Percentiles rank a stretch among this genome's conserved stretches.
Conservation (phyloP, 2,888 invertebrate species). For the Sesamia inferens region DNA sequence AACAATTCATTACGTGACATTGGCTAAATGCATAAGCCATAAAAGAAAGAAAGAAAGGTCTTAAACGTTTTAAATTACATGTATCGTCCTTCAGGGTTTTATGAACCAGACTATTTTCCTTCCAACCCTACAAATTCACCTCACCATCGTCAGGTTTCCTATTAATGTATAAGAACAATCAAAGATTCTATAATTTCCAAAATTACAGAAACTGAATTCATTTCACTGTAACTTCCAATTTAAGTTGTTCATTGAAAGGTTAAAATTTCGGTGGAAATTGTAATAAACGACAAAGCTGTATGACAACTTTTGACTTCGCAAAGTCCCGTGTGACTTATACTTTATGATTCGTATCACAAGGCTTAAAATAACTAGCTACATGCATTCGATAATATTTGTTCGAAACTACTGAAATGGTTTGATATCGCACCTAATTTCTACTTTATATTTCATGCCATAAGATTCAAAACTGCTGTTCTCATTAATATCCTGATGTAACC, state of each 20-base stretch:
- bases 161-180: conserved; percentile 10
- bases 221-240: conserved; percentile 1
- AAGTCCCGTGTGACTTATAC: conserved; percentile 11
- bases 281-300: neutral
- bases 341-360: conserved; percentile 19
- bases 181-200: conserved; percentile 38
- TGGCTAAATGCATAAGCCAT: too few species aligned
- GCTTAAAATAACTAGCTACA: conserved; percentile 13
- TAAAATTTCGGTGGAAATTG: neutral
- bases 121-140: neutral
- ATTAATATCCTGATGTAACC: conserved; percentile 17
- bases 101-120: too few species aligned
- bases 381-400: conserved; percentile 25
- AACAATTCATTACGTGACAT: too few species aligned
- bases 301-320: neutral
- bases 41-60: too few species aligned
- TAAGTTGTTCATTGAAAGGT: neutral
- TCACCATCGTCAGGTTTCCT: neutral
- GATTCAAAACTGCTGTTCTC: conserved; percentile 18
- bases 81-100: too few species aligned
- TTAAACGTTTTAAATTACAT: too few species aligned
- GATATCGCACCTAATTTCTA: neutral
- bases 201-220: neutral
- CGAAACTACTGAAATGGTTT: conserved; percentile 19
- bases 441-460: conserved; percentile 9